Conservation (phyloP, 2,797 vertebrate species). For the Bovichtus variegatus region DNA sequence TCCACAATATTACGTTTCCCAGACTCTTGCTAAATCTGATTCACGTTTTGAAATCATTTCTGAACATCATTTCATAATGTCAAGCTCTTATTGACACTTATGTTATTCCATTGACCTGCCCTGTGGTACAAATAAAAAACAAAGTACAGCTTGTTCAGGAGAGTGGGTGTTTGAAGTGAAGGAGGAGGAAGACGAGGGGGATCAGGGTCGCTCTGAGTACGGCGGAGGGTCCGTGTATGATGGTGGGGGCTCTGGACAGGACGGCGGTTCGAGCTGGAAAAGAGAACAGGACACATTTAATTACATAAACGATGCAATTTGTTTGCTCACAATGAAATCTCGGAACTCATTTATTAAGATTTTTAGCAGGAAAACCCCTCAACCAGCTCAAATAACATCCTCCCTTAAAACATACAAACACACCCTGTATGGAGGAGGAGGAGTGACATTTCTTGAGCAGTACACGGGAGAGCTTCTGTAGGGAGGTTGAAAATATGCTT, state of each 20-base stretch:
- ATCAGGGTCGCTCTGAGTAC: slow-evolving; percentile 25
- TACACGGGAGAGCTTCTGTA: slow-evolving; percentile 23
- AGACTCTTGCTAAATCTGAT: background rate
- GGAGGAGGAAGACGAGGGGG: background rate
- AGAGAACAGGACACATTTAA: slow-evolving; percentile 3
- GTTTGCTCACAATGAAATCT: background rate
- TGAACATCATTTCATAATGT: background rate
- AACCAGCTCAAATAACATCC: no score
- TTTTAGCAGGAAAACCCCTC: no score
- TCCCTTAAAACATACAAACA: no score
- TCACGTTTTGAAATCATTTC: background rate
- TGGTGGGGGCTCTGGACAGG: slow-evolving; percentile 17
- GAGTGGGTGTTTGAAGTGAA: background rate
- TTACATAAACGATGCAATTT: background rate
- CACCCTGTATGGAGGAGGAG: slow-evolving; percentile 59
- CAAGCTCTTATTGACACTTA: background rate
- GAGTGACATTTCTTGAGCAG: slow-evolving; percentile 4
- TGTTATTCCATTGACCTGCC: background rate
- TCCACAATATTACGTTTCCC: background rate
- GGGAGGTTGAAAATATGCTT: slow-evolving; percentile 4
- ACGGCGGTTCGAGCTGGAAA: slow-evolving; percentile 37
- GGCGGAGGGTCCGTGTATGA: slow-evolving; percentile 25
- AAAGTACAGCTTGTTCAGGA: background rate
- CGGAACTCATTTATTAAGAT: no score
- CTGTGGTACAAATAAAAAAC: background rate